Evolutionary conservation across 2,888 invertebrate species (phyloP), one percentile per base, ranked within the genome.

Genomic region (Seira sanloemensis): DNA sequence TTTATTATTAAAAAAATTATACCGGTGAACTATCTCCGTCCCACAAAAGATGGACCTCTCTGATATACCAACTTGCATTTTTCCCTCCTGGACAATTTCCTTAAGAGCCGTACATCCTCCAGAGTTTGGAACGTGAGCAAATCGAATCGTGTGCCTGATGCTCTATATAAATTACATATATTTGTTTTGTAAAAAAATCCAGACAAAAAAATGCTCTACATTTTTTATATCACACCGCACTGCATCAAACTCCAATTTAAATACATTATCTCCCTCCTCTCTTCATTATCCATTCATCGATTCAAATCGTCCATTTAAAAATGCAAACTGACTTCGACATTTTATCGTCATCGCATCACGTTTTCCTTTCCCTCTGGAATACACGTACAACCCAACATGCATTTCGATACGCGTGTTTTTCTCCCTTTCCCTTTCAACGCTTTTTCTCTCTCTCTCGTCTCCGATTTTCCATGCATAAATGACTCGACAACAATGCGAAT

Each of bases 401-500:
- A 37, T 37, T 37, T 9, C 37, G 37, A 37, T 37, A 37, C 37
- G 37, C 37, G 37, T 37, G 5, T 37, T n/a, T n/a, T n/a, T n/a
- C n/a, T 37, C 12, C 37, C 37, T 37, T 37, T 37, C 37, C 37
- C 37, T 37, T 37, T 37, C 37, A 37, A 37, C 69, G 19, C 18
- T 37, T 26, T 1, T 12, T 26, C 2, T n/a, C 16, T 71, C 37
- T 46, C 24, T 72, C 2, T 54, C 21, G 23, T 72, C 54, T 72
- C 69, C 54, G 25, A 67, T 69, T 71, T 78, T 78, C 78, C 78
- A 78, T 78, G 68, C 69, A 21, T 69, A 78, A 78, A 78, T 71
- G 78, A 78, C 78, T 78, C 78, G 37, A 78, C 78, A 78, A 78
- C 74, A 74, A 74, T 62, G 62, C 62, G 5, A 74, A 74, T 74